Evolutionary conservation across 2,888 invertebrate genomes (phyloP).

Genomic region (Leucophenga maculata): DNA sequence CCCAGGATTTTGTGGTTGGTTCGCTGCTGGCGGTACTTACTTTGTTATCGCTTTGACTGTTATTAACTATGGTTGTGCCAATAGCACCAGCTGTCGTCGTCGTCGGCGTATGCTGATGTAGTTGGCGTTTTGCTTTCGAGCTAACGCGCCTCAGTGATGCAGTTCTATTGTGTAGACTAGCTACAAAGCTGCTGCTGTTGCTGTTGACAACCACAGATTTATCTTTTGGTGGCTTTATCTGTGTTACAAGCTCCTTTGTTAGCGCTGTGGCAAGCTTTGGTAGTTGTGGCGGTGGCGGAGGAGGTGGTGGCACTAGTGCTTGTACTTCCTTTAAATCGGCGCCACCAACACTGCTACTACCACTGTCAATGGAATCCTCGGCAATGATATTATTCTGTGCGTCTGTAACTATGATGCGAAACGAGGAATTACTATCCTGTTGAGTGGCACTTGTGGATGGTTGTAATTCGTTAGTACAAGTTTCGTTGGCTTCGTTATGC

Average conservation of each 20-base stretch:
- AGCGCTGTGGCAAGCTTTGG: background rate
- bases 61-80: constrained; percentile 36
- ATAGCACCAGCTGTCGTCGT: constrained; percentile 31
- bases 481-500: constrained; percentile 17
- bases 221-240: constrained; percentile 33
- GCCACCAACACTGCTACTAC: background rate
- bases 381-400: constrained; percentile 70
- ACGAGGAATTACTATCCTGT: constrained; percentile 42
- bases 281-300: constrained; percentile 11
- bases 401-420: constrained; percentile 71
- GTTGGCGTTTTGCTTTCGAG: constrained; percentile 50
- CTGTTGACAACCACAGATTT: constrained; percentile 35
- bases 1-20: constrained; percentile 53
- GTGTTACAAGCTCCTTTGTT: constrained; percentile 5
- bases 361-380: constrained; percentile 66
- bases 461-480: background rate
- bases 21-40: constrained; percentile 22
- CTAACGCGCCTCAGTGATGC: constrained; percentile 49
- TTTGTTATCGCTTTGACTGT: constrained; percentile 6
- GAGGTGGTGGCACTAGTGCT: background rate
- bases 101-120: background rate
- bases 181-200: constrained; percentile 18
- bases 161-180: constrained; percentile 19
- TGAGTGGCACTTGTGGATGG: background rate
- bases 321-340: background rate